Percentiles rank a stretch among this genome's conserved stretches.
Conservation (phyloP, 2,888 invertebrate species). For the Encarsia formosa region DNA sequence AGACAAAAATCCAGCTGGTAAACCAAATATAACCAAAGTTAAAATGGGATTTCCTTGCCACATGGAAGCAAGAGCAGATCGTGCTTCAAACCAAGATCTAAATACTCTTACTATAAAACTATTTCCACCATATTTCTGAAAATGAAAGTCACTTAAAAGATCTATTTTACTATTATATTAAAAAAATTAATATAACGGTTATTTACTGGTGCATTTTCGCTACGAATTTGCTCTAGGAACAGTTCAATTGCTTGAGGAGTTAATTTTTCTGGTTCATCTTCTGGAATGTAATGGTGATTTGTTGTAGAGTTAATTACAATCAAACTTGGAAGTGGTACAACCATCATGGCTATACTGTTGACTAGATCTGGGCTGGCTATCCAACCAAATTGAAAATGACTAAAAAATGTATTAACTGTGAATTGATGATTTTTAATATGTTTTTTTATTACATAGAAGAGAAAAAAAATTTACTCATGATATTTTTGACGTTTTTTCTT, state of each 20-base stretch:
- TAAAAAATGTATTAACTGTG: conserved; percentile 35
- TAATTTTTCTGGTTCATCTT: conserved; percentile 75
- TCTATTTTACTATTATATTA: too few species aligned
- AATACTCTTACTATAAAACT: conserved; percentile 72
- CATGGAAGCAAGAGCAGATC: conserved; percentile 75
- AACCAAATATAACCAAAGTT: conserved; percentile 87
- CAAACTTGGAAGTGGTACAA: conserved; percentile 77
- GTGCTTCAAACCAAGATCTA: conserved; percentile 79
- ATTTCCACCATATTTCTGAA: conserved; percentile 81
- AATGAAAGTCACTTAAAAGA: conserved; percentile 20
- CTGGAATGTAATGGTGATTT: conserved; percentile 87
- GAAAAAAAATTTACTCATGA: conserved; percentile 57
- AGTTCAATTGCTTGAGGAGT: conserved; percentile 73
- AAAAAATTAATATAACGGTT: too few species aligned
- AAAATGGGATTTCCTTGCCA: conserved; percentile 92
- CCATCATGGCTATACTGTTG: conserved; percentile 89
- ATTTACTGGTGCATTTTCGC: conserved; percentile 72
- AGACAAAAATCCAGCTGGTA: conserved; percentile 88
- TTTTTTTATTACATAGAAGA: background rate
- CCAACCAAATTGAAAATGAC: conserved; percentile 92
- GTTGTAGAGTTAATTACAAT: conserved; percentile 89
- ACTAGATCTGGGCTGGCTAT: conserved; percentile 84
- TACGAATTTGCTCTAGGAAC: conserved; percentile 73
- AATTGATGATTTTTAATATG: conserved; percentile 5
- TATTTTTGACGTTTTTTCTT: conserved; percentile 71